phyloP scores from a whole-genome alignment of 2,888 invertebrate species.

The Ptychoptera albimana region DNA sequence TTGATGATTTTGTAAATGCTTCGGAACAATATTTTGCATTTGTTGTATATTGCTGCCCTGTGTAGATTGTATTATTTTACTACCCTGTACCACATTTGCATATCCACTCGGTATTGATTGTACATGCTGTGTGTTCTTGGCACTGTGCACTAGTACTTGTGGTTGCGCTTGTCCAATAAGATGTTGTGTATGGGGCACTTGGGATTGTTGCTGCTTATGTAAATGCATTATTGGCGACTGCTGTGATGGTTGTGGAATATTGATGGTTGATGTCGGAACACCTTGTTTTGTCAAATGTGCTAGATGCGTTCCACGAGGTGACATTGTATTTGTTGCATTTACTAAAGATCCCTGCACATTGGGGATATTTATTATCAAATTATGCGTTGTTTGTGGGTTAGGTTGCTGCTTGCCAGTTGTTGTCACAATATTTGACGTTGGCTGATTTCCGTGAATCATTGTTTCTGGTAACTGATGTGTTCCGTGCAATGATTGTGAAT shows the following conservation, averaged over 20 bases:
- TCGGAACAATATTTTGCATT: constrained; percentile 7
- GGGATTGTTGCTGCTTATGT: background rate
- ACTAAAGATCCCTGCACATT: no score
- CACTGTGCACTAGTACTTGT: background rate
- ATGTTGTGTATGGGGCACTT: background rate
- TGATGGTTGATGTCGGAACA: background rate
- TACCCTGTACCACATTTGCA: constrained; percentile 7
- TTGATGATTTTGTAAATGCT: constrained; percentile 5
- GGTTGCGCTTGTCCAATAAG: constrained; percentile 14
- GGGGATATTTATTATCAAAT: no score
- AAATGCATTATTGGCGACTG: background rate
- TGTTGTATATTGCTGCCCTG: constrained; percentile 5
- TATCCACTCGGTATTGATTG: background rate
- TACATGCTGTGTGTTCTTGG: background rate
- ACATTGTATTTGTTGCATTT: no score
- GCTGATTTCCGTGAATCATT: no score
- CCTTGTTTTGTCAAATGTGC: background rate
- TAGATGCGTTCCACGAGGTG: no score
- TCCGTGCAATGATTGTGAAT: no score
- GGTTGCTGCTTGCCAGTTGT: no score
- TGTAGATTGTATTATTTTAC: constrained; percentile 2
- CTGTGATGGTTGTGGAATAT: background rate
- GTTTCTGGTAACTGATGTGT: no score
- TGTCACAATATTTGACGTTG: no score
- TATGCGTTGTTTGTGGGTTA: no score